These are phyloP conservation scores for Poecilobothrus nobilitatus DNA, from an alignment of 2,888 invertebrate species.

Conservation along the genomic window DNA sequence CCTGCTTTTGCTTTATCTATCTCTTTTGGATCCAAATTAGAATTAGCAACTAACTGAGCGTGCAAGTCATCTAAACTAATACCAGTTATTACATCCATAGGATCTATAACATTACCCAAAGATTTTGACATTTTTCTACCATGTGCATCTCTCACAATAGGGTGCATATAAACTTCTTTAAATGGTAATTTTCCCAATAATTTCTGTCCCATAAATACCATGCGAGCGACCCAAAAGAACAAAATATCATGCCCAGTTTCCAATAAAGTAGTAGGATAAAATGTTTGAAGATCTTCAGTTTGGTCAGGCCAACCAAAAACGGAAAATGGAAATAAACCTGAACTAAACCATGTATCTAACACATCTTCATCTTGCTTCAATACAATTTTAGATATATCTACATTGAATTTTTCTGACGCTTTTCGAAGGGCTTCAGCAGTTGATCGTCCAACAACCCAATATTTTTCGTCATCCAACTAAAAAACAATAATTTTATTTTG, in stretches of 20 bases:
- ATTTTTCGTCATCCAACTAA: slow-evolving; percentile 47
- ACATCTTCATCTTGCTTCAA: slow-evolving; percentile 87
- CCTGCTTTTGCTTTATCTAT: slow-evolving; percentile 63
- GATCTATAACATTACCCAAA: slow-evolving; percentile 95
- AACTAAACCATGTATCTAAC: slow-evolving; percentile 98
- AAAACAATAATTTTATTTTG: too few relatives aligned
- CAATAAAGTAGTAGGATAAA: slow-evolving; percentile 85
- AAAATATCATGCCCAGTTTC: slow-evolving; percentile 98
- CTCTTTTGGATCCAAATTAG: slow-evolving; percentile 82
- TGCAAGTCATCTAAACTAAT: slow-evolving; percentile 73
- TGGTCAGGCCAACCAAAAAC: slow-evolving; percentile 95
- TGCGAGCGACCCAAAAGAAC: slow-evolving; percentile 99
- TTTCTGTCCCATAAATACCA: slow-evolving; percentile 95
- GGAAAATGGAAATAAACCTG: slow-evolving; percentile 92
- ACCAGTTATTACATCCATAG: slow-evolving; percentile 88
- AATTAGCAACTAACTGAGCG: slow-evolving; percentile 55
- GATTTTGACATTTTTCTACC: slow-evolving; percentile 99
- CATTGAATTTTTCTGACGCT: slow-evolving; percentile 62
- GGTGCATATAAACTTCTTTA: slow-evolving; percentile 86
- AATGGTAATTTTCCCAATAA: slow-evolving; percentile 89
- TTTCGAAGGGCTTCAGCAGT: slow-evolving; percentile 68
- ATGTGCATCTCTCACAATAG: slow-evolving; percentile 95
- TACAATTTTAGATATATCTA: slow-evolving; percentile 48
- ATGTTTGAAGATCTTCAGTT: slow-evolving; percentile 59
- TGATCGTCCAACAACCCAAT: slow-evolving; percentile 72